A percentile compares a stretch with the other conserved stretches of the same genome.
Conservation (phyloP, 2,888 invertebrate genomes). For the Pollenia angustigena region DNA sequence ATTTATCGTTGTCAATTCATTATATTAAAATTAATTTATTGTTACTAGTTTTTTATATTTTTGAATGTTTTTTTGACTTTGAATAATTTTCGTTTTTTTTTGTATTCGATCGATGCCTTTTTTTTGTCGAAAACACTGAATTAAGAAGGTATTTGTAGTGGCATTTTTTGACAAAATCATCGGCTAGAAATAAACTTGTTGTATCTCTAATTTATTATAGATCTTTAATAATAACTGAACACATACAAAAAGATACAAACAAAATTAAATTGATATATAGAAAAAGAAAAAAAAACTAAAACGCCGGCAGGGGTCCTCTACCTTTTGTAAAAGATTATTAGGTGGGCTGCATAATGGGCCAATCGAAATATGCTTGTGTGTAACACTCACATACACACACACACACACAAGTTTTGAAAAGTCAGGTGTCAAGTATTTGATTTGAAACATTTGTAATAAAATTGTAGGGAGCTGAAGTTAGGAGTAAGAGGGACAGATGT, state of each 20-base stretch:
- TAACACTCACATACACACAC: background rate
- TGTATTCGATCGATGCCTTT: background rate
- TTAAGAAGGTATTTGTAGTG: slow-evolving; percentile 69
- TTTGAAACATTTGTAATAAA: background rate
- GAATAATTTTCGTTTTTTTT: background rate
- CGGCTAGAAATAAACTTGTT: slow-evolving; percentile 67
- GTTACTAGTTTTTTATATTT: slow-evolving; percentile 54
- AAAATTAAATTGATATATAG: background rate
- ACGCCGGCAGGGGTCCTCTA: slow-evolving; percentile 42
- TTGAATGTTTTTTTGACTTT: slow-evolving; percentile 12
- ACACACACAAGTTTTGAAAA: background rate
- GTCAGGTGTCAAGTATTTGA: slow-evolving; percentile 1
- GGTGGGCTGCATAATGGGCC: slow-evolving; percentile 26
- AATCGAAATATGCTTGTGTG: slow-evolving; percentile 34
- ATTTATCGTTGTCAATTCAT: slow-evolving; percentile 80
- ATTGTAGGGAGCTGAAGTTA: too few relatives aligned
- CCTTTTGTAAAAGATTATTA: slow-evolving; percentile 25
- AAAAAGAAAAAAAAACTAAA: slow-evolving; percentile 35
- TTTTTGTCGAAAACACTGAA: slow-evolving; percentile 25
- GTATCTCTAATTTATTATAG: slow-evolving; percentile 63
- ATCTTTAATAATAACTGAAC: slow-evolving; percentile 40
- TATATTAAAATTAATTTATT: slow-evolving; percentile 72
- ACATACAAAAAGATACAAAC: slow-evolving; percentile 18
- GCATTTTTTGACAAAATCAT: slow-evolving; percentile 68
- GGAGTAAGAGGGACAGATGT: background rate